Evolutionary conservation across 2,888 invertebrate genomes (phyloP).

Genomic region (Athripsodes cinereus): DNA sequence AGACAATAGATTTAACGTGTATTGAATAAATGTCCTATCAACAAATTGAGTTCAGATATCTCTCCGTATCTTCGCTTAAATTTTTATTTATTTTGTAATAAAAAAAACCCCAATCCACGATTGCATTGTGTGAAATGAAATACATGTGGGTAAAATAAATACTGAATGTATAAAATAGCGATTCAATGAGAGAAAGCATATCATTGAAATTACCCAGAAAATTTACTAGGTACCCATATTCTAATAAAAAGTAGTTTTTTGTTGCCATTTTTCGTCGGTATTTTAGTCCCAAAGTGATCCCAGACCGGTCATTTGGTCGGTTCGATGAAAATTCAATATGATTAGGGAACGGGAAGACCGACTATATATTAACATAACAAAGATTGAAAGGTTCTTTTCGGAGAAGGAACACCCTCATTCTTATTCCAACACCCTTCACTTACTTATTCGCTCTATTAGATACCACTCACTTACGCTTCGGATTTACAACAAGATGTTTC

Average conservation of each 20-base stretch:
- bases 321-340: slow-evolving; percentile 2
- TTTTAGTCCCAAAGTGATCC: not conserved
- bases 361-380: not conserved
- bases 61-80: too few species aligned
- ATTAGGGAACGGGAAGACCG: not conserved
- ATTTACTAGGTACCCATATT: not conserved
- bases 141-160: too few species aligned
- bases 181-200: too few species aligned
- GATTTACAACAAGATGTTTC: not conserved
- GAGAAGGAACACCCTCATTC: not conserved
- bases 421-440: not conserved
- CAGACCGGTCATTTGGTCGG: not conserved
- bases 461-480: not conserved
- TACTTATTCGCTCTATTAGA: not conserved
- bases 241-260: not conserved
- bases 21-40: too few species aligned
- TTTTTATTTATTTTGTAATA: too few species aligned
- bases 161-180: too few species aligned
- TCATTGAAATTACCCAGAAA: too few species aligned
- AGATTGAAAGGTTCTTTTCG: not conserved
- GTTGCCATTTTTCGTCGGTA: not conserved
- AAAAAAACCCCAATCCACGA: too few species aligned
- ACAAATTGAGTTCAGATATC: too few species aligned
- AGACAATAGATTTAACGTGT: too few species aligned
- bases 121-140: too few species aligned